These are phyloP conservation scores for Protonemura montana DNA, from an alignment of 2,888 invertebrate species.

Conservation along the genomic window DNA sequence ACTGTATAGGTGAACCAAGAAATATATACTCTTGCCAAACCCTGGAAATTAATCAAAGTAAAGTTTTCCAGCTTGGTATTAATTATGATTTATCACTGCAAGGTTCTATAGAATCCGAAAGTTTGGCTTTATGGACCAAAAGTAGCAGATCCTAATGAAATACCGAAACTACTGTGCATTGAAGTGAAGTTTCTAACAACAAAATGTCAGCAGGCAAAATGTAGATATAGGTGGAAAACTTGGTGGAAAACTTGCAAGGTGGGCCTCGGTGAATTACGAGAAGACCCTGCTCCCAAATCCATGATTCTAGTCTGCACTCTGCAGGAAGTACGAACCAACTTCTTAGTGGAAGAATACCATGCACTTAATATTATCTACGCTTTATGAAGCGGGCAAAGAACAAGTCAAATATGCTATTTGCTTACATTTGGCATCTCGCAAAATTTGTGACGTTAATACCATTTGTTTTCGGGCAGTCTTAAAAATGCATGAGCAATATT, in stretches of 20 bases:
- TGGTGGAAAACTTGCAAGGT: not conserved
- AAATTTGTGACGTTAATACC: not conserved
- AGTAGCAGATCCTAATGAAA: conserved; percentile 39
- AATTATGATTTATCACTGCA: conserved; percentile 35
- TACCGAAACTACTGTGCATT: conserved; percentile 29
- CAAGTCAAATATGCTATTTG: not conserved
- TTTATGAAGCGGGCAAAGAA: not conserved
- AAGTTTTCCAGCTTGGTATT: conserved; percentile 28
- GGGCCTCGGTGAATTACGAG: not conserved
- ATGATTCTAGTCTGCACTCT: not conserved
- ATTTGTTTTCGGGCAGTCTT: conserved; percentile 15
- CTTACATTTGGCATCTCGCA: too few relatives aligned
- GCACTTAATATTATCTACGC: not conserved
- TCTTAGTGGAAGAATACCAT: not conserved
- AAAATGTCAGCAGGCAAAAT: conserved; percentile 29
- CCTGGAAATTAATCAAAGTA: conserved; percentile 22
- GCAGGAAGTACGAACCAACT: not conserved
- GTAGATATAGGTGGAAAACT: conserved; percentile 1
- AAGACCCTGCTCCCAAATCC: not conserved
- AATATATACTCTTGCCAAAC: not conserved
- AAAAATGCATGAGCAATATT: conserved; percentile 21
- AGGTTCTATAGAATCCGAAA: conserved; percentile 8
- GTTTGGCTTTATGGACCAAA: conserved; percentile 21
- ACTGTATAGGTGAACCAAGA: not conserved
- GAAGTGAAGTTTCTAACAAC: conserved; percentile 32